phyloP scores from a whole-genome alignment of 2,113 vertebrate genomes.

The Brachirus orientalis region DNA sequence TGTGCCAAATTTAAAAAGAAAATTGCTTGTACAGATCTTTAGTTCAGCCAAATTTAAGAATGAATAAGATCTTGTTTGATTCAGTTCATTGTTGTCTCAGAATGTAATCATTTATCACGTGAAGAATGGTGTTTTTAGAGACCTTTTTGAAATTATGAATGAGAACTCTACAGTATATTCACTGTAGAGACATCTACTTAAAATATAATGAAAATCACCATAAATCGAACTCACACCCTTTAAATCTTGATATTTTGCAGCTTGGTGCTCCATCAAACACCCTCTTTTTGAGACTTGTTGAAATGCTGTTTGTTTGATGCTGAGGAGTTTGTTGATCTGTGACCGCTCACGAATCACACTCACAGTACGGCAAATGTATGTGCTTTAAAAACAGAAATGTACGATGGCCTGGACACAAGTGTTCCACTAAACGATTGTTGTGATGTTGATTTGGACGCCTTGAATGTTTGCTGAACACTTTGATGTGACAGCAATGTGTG shows the following conservation, averaged over 20 bases:
- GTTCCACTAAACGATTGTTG: slow-evolving; percentile 3
- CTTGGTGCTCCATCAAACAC: slow-evolving; percentile 12
- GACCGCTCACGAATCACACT: not conserved
- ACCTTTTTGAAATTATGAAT: slow-evolving; percentile 14
- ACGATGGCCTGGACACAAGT: not conserved
- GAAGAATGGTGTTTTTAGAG: slow-evolving; percentile 3
- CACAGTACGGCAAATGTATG: too few relatives aligned
- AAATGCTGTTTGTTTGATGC: too few relatives aligned
- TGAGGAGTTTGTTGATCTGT: slow-evolving; percentile 25
- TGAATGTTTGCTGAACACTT: slow-evolving; percentile 41
- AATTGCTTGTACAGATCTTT: not conserved
- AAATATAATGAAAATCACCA: not conserved
- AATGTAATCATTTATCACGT: slow-evolving; percentile 27
- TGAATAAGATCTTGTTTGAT: not conserved
- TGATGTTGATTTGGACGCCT: slow-evolving; percentile 18
- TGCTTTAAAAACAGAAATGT: too few relatives aligned
- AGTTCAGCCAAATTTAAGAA: not conserved
- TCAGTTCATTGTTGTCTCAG: not conserved
- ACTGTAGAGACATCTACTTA: too few relatives aligned
- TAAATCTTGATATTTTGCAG: not conserved
- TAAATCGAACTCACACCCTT: not conserved
- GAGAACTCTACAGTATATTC: not conserved
- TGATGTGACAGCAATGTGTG: slow-evolving; percentile 28
- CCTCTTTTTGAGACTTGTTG: not conserved
- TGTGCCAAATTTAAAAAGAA: slow-evolving; percentile 66